Evolutionary conservation across 2,888 invertebrate species (phyloP).

Genomic region (Gymnoscelis rufifasciata): DNA sequence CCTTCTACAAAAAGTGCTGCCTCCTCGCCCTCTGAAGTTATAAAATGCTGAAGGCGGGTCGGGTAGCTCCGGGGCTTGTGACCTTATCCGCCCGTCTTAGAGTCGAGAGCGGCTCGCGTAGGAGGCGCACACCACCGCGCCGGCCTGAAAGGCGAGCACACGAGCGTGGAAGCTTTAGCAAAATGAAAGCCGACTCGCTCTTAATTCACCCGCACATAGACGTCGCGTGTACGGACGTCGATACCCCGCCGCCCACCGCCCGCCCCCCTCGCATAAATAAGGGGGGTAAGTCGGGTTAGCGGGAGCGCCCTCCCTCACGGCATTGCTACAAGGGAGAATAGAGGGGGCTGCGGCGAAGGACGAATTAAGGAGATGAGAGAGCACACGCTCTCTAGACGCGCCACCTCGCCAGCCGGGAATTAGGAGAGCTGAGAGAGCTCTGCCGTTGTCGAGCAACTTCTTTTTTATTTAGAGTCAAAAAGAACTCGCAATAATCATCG

Average conservation of each 20-base stretch:
- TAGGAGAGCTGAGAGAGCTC: constrained; percentile 43
- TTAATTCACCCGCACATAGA: constrained; percentile 76
- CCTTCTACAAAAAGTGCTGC: constrained; percentile 74
- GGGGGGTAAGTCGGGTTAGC: constrained; percentile 74
- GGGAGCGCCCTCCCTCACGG: constrained; percentile 64
- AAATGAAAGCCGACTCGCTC: constrained; percentile 79
- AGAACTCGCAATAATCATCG: constrained; percentile 17
- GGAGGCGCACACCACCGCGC: constrained; percentile 51
- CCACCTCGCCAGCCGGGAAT: constrained; percentile 68
- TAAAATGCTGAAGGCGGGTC: constrained; percentile 68
- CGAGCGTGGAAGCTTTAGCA: constrained; percentile 76
- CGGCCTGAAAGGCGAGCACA: constrained; percentile 74
- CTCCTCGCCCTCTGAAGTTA: constrained; percentile 72
- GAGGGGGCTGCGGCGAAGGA: constrained; percentile 78
- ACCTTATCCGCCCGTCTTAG: constrained; percentile 57
- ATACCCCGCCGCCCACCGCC: constrained; percentile 46
- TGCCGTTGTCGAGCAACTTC: constrained; percentile 27
- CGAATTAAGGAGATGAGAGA: constrained; percentile 80
- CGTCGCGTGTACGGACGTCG: constrained; percentile 60
- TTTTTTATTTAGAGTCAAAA: constrained; percentile 23
- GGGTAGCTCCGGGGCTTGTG: constrained; percentile 45
- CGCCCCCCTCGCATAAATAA: constrained; percentile 71
- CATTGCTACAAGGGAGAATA: constrained; percentile 64
- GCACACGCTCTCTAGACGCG: constrained; percentile 76
- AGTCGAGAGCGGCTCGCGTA: constrained; percentile 55